Percentiles rank a stretch among this genome's conserved stretches.
These are phyloP conservation scores for Muscicapa adusta DNA, from an alignment of 2,113 vertebrate genomes.

Conservation along the genomic window DNA sequence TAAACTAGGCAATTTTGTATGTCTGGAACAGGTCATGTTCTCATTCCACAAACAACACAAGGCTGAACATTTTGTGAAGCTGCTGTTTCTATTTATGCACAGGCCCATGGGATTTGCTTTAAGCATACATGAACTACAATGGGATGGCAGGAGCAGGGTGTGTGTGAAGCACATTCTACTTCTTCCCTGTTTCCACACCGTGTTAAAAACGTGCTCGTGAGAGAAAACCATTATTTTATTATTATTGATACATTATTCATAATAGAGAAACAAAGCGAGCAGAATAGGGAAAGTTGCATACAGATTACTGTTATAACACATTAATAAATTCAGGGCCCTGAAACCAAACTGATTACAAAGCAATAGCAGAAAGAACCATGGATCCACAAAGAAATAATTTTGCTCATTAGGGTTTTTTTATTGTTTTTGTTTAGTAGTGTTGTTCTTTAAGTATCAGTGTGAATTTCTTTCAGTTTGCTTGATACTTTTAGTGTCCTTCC, in stretches of 20 bases:
- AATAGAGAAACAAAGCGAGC: not conserved
- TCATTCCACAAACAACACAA: not conserved
- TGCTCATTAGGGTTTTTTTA: not conserved
- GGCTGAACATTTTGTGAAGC: not conserved
- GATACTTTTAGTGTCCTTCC: not conserved
- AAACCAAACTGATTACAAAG: not conserved
- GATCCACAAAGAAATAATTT: not conserved
- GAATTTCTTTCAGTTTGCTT: not conserved
- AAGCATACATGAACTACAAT: not conserved
- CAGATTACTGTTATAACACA: not conserved
- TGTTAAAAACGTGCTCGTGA: not conserved
- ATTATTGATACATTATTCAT: not conserved
- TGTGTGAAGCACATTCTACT: not conserved
- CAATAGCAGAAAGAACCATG: not conserved
- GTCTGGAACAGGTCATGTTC: not conserved
- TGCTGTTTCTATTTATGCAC: not conserved
- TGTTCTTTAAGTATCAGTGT: not conserved
- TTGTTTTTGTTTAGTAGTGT: not conserved
- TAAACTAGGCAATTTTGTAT: not conserved
- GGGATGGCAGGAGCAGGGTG: not conserved
- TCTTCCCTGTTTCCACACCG: not conserved
- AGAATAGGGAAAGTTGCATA: not conserved
- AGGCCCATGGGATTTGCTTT: not conserved
- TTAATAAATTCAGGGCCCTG: not conserved
- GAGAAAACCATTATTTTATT: not conserved